Conservation (phyloP, 2,888 invertebrate species). For the Calameuta filiformis region DNA sequence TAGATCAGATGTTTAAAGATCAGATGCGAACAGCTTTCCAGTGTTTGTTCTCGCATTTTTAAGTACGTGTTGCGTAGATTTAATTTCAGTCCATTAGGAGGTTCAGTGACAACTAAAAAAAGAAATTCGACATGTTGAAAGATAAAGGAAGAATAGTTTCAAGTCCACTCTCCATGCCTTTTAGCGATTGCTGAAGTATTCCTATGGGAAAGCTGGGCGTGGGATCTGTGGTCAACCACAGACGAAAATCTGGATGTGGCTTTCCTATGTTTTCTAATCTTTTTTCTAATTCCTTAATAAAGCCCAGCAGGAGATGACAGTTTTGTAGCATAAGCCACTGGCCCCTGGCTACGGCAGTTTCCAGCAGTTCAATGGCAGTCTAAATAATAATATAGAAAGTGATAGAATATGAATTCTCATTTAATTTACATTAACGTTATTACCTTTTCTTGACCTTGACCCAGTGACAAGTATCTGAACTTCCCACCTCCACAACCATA, state of each 20-base stretch:
- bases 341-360: constrained; percentile 78
- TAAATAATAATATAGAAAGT: constrained; percentile 52
- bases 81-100: constrained; percentile 89
- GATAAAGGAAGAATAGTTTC: background rate
- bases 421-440: background rate
- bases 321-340: constrained; percentile 95
- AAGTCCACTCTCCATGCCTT: constrained; percentile 68
- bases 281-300: constrained; percentile 85
- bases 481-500: constrained; percentile 75
- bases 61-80: constrained; percentile 90
- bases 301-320: constrained; percentile 85
- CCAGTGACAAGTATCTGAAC: constrained; percentile 89
- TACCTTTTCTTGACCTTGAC: constrained; percentile 93
- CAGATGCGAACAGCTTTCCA: constrained; percentile 80
- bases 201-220: constrained; percentile 90
- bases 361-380: constrained; percentile 77
- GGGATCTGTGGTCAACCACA: constrained; percentile 94
- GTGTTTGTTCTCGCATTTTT: constrained; percentile 80
- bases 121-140: constrained; percentile 13
- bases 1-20: constrained; percentile 86
- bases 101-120: constrained; percentile 87
- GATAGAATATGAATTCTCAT: background rate
- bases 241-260: constrained; percentile 90
- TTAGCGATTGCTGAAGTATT: constrained; percentile 85
- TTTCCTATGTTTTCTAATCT: constrained; percentile 81